Evolutionary conservation across 2,113 vertebrate species (phyloP), one percentile per base, ranked within the genome.

Genomic region (Todiramphus saurophagus): DNA sequence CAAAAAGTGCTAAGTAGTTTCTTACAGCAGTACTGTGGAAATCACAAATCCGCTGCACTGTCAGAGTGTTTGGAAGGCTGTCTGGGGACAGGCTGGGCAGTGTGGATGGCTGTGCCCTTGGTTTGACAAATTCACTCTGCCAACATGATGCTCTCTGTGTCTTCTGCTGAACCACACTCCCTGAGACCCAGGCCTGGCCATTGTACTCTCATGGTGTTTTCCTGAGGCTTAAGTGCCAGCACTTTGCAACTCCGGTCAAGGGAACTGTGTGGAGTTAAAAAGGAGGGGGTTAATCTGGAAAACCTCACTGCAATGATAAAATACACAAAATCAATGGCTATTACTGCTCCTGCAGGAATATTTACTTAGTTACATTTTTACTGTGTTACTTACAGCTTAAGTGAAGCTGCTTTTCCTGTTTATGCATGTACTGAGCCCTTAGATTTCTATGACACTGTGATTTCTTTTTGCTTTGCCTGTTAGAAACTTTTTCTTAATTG

Each of bases 401-500:
- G 48, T 30, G 33, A 64, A 83, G 53, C 73, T 81, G 33, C 25
- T 75, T 62, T 56, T 77, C 69, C 69, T 78, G 51, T 63, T 82
- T 20, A 4, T 2, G 24, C 60, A 64, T 2, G 2, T 37, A 24
- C 56, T 8, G 43, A 75, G 53, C 46, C 11, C 41, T 87, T 89
- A 67, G 73, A 85, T 90, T 95, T 73, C 67, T 39, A 0, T 31
- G 33, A 39, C 70, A 27, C 33, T 2, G 1, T 21, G 41, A 43
- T 85, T 91, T 83, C 55, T 41, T 55, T 56, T 55, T 56, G 6
- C 41, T 91, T 53, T 74, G 27, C 66, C 58, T n/a, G 41, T 46
- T 46, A 30, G 78, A 94, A 85, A 66, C 51, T 85, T 89, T 64
- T 60, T 53, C 77, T 83, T 63, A 79, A 77, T 77, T 76, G 63